These are phyloP conservation scores for Thunnus albacares DNA, from an alignment of 2,797 vertebrate genomes.

Conservation along the genomic window DNA sequence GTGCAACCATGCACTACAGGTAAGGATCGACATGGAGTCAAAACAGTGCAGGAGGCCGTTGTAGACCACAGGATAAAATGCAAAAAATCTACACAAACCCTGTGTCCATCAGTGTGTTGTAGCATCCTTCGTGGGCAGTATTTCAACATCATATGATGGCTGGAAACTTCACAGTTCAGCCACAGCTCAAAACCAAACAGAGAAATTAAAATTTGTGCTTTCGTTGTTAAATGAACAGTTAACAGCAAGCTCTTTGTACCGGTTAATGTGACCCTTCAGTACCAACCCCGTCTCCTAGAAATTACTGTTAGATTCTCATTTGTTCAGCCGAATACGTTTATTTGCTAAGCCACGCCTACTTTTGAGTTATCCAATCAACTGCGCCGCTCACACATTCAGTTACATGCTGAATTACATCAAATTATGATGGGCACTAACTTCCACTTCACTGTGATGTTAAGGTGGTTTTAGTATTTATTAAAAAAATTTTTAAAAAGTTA, in stretches of 20 bases:
- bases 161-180: constrained; percentile 33
- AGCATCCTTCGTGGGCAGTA: constrained; percentile 1
- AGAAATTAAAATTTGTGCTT: constrained; percentile 65
- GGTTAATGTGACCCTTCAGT: constrained; percentile 29
- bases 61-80: constrained; percentile 26
- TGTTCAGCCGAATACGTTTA: neutral
- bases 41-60: constrained; percentile 40
- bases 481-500: no score
- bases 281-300: constrained; percentile 8
- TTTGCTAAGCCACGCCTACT: neutral
- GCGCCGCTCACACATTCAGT: neutral
- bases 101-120: neutral
- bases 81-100: constrained; percentile 35
- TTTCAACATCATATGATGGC: constrained; percentile 26
- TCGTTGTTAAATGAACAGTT: constrained; percentile 33
- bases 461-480: no score
- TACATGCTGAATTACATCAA: neutral
- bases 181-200: constrained; percentile 36
- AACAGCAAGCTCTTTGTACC: constrained; percentile 51
- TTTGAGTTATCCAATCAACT: neutral
- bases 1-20: constrained; percentile 23
- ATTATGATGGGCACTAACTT: no score
- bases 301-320: no score
- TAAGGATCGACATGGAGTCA: neutral
- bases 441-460: no score